A percentile compares a stretch with the other conserved stretches of the same genome.
Conservation (phyloP, 2,888 invertebrate species). For the Nephrotoma guestfalica region DNA sequence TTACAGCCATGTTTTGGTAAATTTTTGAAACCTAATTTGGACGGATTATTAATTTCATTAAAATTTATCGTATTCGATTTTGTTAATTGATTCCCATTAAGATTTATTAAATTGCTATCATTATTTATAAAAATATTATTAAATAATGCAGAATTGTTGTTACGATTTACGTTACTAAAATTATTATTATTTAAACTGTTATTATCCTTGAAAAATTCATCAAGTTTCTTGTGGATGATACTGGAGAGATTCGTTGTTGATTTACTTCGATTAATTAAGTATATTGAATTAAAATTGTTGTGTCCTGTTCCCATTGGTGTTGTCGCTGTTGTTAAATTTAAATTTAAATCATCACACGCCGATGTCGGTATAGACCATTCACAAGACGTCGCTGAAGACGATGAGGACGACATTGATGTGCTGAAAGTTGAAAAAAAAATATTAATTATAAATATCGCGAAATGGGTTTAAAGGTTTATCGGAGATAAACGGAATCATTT, state of each 20-base stretch:
- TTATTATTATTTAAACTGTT: background rate
- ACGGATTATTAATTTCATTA: constrained; percentile 4
- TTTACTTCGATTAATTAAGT: background rate
- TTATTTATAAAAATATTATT: background rate
- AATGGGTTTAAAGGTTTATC: background rate
- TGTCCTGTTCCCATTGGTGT: background rate
- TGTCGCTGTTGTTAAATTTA: background rate
- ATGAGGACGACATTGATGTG: background rate
- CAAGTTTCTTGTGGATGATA: background rate
- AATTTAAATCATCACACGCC: background rate
- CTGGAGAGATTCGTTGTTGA: background rate
- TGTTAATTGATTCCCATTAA: background rate
- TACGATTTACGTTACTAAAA: background rate
- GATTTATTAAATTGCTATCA: background rate
- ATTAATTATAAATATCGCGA: background rate
- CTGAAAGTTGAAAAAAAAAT: background rate
- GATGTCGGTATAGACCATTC: background rate
- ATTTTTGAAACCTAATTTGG: background rate
- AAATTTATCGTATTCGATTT: background rate
- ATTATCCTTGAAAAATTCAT: background rate
- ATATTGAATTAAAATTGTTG: background rate
- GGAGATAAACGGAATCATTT: too few relatives aligned
- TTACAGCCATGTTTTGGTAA: background rate
- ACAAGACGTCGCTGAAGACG: background rate
- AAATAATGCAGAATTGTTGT: background rate